Base-by-base conservation (phyloP, 2,113 vertebrate species). In the Coturnix japonica region DNA sequence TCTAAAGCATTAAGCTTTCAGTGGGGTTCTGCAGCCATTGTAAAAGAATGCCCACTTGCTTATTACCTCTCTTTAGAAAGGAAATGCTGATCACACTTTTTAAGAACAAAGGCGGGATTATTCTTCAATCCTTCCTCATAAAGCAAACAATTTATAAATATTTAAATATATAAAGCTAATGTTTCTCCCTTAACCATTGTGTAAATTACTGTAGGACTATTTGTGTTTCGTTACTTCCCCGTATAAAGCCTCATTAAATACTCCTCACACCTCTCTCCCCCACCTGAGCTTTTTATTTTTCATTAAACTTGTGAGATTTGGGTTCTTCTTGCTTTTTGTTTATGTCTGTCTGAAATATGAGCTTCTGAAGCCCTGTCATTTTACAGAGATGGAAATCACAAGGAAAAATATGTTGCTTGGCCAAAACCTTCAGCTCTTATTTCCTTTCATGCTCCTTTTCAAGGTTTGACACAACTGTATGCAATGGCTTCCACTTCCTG, bases 71-170 rank as follows among this genome's bases (percentile, higher is more conserved):
- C 60, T 89, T 94, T 87, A 78, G 69, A 87, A 91, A 91, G 78
- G 80, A 94, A 95, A 93, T 89, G 91, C 89, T 93, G 94, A 95
- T 95, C 87, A 92, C 64, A 89, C 60, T 93, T 96, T 91, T 90
- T 64, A 91, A 90, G 89, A 94, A 94, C 91, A 92, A 96, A 92
- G 85, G 41, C 82, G 80, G 85, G 89, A 95, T 95, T 95, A 93
- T 94, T 92, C 72, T 25, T 53, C 41, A 64, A 72, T 75, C 81
- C 64, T 91, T 92, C n/a, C 43, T 91, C 86, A 92, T 85, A 93
- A 92, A 85, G 91, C 71, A 92, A 94, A 92, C 78, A 85, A 77
- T n/a, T 89, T 78, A 93, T 78, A 93, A 93, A 92, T 95, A 95
- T 81, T 94, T 88, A 94, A 93, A 95, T 87, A 85, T 74, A 89